Evolutionary conservation across 2,797 vertebrate species (phyloP), one percentile per base, ranked within the genome.

Genomic region (Coendou prehensilis): DNA sequence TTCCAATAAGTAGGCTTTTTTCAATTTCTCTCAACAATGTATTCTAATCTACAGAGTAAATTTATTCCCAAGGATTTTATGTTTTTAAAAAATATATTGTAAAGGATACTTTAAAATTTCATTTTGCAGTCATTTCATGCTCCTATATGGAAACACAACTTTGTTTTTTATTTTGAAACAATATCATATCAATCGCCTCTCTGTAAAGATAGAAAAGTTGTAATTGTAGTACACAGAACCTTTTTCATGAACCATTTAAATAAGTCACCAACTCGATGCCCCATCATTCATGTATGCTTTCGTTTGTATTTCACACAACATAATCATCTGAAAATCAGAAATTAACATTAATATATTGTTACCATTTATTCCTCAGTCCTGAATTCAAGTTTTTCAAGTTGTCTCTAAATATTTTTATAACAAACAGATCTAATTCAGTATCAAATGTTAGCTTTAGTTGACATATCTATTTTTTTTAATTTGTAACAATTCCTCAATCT

Each of bases 21-120:
- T 94, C 50, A 45, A 91, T 50, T 91, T 87, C 76, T 75, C 76
- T 82, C 37, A 80, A 37, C 13, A 96, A 67, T 9, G 7, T 54
- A 64, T 56, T 76, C 52, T 71, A 79, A 61, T 57, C 41, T 64
- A 88, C 14, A 88, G 45, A 87, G 67, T 81, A 94, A 83, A 67
- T n/a, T 87, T 87, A 64, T 28, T 78, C 28, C 50, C 67, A 82
- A 76, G 20, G 57, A 69, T 45, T 61, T 76, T 20, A 75, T 52
- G 45, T 63, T 84, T 84, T 73, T 9, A 54, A 91, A 91, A 37
- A 75, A 22, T 75, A 84, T 61, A 76, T 4, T 63, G 15, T 63
- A 63, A 41, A 67, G 47, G 41, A 67, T 52, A 67, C 2, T 52
- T 67, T 33, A n/a, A 92, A 41, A 15, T 52, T 76, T 54, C 33